Conservation (phyloP, 2,797 vertebrate genomes). For the Clarias platycephalus region DNA sequence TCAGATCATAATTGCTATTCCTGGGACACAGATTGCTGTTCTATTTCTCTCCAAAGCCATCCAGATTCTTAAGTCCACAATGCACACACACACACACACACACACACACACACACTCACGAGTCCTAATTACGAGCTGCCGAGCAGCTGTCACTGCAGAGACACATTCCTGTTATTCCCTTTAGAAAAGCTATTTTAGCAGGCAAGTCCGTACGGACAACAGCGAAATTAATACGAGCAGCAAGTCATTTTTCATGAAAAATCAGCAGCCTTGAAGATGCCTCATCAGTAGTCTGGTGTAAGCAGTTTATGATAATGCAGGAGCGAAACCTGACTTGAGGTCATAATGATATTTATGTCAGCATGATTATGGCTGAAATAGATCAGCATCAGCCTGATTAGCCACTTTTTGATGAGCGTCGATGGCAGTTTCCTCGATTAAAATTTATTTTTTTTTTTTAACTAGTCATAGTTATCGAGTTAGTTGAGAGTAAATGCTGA, state of each 20-base stretch:
- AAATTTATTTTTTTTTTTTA: neutral
- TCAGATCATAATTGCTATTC: constrained; percentile 15
- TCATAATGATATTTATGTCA: constrained; percentile 28
- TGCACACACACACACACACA: neutral
- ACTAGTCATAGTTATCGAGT: neutral
- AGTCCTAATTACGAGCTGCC: constrained; percentile 50
- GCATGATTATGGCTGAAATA: constrained; percentile 41
- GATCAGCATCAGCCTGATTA: neutral
- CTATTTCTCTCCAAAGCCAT: constrained; percentile 19
- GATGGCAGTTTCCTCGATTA: neutral
- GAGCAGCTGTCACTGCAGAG: constrained; percentile 48
- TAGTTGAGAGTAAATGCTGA: too few species aligned
- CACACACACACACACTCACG: constrained; percentile 54
- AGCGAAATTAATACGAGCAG: constrained; percentile 48
- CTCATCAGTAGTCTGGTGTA: neutral
- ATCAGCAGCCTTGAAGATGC: constrained; percentile 5
- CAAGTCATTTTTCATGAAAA: constrained; percentile 40
- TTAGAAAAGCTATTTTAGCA: constrained; percentile 55
- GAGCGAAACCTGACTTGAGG: neutral
- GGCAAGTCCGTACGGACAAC: constrained; percentile 43
- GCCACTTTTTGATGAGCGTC: neutral
- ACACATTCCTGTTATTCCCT: constrained; percentile 51
- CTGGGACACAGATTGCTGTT: constrained; percentile 13
- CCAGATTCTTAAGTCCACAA: constrained; percentile 16
- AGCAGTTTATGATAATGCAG: neutral